Evolutionary conservation across 2,113 vertebrate species (phyloP).

Genomic region (Hemiscyllium ocellatum): DNA sequence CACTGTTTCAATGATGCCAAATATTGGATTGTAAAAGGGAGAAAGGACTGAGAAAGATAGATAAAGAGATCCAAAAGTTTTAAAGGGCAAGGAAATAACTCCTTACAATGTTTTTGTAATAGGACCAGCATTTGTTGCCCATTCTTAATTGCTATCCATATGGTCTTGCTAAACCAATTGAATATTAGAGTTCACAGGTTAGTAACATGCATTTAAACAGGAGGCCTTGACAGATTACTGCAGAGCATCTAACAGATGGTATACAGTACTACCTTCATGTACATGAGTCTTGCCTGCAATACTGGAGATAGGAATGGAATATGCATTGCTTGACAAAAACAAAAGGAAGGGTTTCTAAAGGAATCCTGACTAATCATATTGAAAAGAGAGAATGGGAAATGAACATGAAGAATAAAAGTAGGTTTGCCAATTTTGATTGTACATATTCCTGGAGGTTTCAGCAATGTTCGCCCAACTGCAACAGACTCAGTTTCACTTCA

Average conservation of each 20-base stretch:
- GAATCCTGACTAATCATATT: not conserved
- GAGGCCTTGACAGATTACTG: not conserved
- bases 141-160: no score
- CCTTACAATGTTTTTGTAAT: no score
- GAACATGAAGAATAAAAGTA: not conserved
- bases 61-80: not conserved
- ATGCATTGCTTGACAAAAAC: not conserved
- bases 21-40: not conserved
- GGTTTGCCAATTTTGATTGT: not conserved
- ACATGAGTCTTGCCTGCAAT: not conserved
- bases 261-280: not conserved
- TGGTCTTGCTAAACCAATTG: no score
- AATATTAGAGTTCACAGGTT: not conserved
- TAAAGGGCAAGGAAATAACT: no score
- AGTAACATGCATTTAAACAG: not conserved
- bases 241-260: not conserved
- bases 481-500: not conserved
- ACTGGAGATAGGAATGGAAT: not conserved
- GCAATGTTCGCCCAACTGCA: not conserved
- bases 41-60: not conserved
- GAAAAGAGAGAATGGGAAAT: not conserved
- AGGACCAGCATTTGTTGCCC: no score
- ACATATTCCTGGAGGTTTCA: not conserved
- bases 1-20: not conserved
- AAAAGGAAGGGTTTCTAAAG: not conserved